phyloP scores from a whole-genome alignment of 2,797 vertebrate genomes.

The Carduelis carduelis region DNA sequence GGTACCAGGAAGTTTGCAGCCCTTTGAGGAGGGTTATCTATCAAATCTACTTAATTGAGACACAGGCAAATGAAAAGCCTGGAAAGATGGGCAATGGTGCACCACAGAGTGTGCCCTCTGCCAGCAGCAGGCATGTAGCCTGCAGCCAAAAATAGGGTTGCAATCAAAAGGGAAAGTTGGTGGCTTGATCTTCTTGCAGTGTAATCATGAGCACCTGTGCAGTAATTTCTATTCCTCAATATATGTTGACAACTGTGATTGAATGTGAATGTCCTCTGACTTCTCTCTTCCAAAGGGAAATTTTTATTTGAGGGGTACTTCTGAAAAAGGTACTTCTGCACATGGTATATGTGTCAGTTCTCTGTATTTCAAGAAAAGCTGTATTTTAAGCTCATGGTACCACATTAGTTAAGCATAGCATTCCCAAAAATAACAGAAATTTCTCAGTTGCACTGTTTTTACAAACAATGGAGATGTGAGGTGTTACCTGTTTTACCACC shows the following conservation, averaged over 20 bases:
- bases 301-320: background rate
- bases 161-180: background rate
- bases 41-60: background rate
- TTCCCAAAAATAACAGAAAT: rapidly evolving
- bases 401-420: background rate
- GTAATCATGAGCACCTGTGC: background rate
- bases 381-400: background rate
- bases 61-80: background rate
- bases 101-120: background rate
- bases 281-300: background rate
- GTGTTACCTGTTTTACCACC: background rate
- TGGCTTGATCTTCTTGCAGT: background rate
- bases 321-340: background rate
- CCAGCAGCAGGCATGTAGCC: background rate
- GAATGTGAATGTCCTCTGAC: background rate
- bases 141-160: background rate
- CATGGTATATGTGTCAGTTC: background rate
- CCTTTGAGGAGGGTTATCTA: background rate
- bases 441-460: background rate
- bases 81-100: background rate
- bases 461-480: background rate
- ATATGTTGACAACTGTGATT: background rate
- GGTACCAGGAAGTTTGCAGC: background rate
- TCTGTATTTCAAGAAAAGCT: background rate
- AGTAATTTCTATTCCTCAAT: background rate